Conservation (phyloP, 2,888 invertebrate species). For the Ametastegia equiseti region DNA sequence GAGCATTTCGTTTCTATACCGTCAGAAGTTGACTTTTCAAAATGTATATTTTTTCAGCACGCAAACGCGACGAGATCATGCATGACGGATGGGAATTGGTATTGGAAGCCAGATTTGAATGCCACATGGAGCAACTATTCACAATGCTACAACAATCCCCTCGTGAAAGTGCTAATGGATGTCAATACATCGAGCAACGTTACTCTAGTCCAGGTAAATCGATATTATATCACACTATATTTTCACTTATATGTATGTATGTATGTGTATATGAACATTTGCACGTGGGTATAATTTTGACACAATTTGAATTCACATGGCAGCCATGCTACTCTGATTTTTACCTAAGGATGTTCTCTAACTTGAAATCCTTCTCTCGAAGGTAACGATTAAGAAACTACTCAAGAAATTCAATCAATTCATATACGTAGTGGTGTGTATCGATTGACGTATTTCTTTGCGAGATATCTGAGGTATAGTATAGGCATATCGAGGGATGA, state of each 20-base stretch:
- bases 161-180: conserved; percentile 74
- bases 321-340: too few relatives aligned
- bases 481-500: conserved; percentile 2
- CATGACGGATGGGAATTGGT: conserved; percentile 77
- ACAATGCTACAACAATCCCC: conserved; percentile 73
- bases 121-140: conserved; percentile 78
- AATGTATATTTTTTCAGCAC: conserved; percentile 59
- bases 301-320: too few relatives aligned
- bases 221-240: background rate
- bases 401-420: too few relatives aligned
- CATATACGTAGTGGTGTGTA: too few relatives aligned
- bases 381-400: background rate
- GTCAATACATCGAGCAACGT: conserved; percentile 67
- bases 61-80: conserved; percentile 77
- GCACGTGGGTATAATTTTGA: too few relatives aligned
- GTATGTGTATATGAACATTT: conserved; percentile 4
- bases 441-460: background rate
- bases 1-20: background rate
- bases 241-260: background rate
- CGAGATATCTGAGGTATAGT: background rate
- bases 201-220: conserved; percentile 59
- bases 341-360: background rate
- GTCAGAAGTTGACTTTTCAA: background rate
- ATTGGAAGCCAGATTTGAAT: conserved; percentile 69
- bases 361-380: background rate